Percentiles rank a stretch among this genome's conserved stretches.
These are phyloP conservation scores for Cladopsammia gracilis DNA, from an alignment of 64 coral and sea anemone genomes.

Conservation along the genomic window DNA sequence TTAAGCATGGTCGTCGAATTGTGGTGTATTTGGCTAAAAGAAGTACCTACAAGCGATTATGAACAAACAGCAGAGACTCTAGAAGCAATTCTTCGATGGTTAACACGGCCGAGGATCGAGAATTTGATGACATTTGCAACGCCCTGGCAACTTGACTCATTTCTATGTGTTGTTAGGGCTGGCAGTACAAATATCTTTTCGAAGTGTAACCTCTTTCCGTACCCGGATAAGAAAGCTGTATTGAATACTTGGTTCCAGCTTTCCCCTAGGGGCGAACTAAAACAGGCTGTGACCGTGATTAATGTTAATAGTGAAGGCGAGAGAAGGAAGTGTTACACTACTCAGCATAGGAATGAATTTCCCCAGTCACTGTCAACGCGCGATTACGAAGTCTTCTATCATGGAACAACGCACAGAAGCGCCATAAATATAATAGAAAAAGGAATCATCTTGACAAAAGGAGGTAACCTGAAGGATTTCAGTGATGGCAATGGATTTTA, in stretches of 20 bases:
- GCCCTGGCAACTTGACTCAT: no score
- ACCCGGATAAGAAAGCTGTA: neutral
- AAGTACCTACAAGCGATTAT: neutral
- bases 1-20: neutral
- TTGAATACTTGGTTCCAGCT: neutral
- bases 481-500: conserved; percentile 87
- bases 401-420: conserved; percentile 76
- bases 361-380: neutral
- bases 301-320: neutral
- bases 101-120: neutral
- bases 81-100: neutral
- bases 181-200: no score
- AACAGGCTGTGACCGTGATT: neutral
- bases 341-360: neutral
- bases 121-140: neutral
- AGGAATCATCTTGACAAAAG: conserved; percentile 61
- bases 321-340: neutral
- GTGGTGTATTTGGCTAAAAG: neutral
- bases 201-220: neutral
- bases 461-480: conserved; percentile 57
- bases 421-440: conserved; percentile 59
- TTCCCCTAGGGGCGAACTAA: no score
- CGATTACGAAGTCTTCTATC: conserved; percentile 38
- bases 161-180: no score
- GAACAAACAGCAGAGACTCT: neutral